Conservation (phyloP, 1,140 invertebrate genomes). For the Vanessa atalanta region DNA sequence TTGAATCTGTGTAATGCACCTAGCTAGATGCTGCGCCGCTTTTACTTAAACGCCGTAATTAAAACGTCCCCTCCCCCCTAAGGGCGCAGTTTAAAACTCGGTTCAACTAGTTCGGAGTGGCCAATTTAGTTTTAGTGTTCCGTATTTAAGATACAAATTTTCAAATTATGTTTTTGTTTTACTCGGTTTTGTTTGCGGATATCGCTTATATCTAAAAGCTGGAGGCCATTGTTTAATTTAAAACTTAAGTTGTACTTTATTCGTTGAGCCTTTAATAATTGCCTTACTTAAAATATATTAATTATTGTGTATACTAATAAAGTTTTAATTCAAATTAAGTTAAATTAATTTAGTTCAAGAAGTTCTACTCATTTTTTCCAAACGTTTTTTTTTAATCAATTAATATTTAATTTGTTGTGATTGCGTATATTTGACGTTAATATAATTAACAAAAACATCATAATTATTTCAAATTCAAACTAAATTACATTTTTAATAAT, state of each 20-base stretch:
- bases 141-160: conserved; percentile 64
- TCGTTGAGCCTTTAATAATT: conserved; percentile 5
- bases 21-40: conserved; percentile 74
- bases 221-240: not conserved
- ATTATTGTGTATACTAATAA: not conserved
- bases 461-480: too few relatives aligned
- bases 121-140: conserved; percentile 76
- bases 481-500: too few relatives aligned
- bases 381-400: too few relatives aligned
- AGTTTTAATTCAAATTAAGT: not conserved
- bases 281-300: not conserved
- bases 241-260: conserved; percentile 11
- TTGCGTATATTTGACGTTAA: too few relatives aligned
- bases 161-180: conserved; percentile 45
- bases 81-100: conserved; percentile 75
- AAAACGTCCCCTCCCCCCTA: conserved; percentile 71
- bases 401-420: too few relatives aligned
- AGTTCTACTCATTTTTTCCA: too few relatives aligned
- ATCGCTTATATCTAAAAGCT: conserved; percentile 8
- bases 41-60: conserved; percentile 80
- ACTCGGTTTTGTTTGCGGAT: conserved; percentile 30
- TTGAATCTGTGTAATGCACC: conserved; percentile 79
- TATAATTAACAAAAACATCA: too few relatives aligned
- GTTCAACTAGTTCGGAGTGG: conserved; percentile 74
- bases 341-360: too few relatives aligned